Conservation (phyloP, 2,888 invertebrate genomes). For the Caradrina clavipalpis region DNA sequence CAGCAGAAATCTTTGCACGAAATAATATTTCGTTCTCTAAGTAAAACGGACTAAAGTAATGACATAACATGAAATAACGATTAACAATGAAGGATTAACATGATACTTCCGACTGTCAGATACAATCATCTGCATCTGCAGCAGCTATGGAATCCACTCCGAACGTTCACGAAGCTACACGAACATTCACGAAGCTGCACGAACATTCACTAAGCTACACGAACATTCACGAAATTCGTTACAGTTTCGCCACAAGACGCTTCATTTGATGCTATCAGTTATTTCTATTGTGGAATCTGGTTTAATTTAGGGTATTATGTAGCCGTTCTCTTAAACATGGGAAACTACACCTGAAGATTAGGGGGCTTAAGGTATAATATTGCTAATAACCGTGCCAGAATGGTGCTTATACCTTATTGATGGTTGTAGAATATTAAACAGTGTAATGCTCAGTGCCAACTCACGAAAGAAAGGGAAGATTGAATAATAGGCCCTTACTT, state of each 20-base stretch:
- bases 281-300: slow-evolving; percentile 43
- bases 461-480: no score
- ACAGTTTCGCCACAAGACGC: slow-evolving; percentile 40
- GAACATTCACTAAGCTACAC: slow-evolving; percentile 13
- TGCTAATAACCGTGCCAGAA: not conserved
- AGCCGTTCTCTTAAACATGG: slow-evolving; percentile 12
- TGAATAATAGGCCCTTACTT: not conserved
- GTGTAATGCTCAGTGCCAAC: not conserved
- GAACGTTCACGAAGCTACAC: slow-evolving; percentile 13
- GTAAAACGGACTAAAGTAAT: slow-evolving; percentile 20
- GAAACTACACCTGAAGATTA: not conserved
- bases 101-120: slow-evolving; percentile 30
- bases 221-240: slow-evolving; percentile 40
- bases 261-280: slow-evolving; percentile 46
- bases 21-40: slow-evolving; percentile 18
- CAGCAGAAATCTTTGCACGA: slow-evolving; percentile 10
- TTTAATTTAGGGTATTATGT: slow-evolving; percentile 9
- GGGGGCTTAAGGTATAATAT: not conserved
- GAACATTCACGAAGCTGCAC: slow-evolving; percentile 40
- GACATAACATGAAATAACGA: slow-evolving; percentile 30
- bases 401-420: not conserved
- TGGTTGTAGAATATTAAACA: slow-evolving; percentile 14
- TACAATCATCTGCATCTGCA: slow-evolving; percentile 22
- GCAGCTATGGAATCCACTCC: slow-evolving; percentile 4
- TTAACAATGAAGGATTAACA: no score